phyloP scores from a whole-genome alignment of 2,888 invertebrate species.

The Blomia tropicalis region DNA sequence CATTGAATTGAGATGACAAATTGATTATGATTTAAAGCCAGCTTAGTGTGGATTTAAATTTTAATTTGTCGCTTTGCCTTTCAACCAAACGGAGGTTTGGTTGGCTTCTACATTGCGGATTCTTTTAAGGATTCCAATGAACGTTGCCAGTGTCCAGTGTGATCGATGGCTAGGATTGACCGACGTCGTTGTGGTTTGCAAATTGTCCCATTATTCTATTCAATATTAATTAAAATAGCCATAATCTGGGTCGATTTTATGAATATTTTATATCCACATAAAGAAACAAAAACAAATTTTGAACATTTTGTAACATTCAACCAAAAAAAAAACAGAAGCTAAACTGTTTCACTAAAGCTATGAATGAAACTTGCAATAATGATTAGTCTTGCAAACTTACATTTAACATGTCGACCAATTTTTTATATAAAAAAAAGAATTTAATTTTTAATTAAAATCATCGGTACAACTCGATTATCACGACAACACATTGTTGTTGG shows the following conservation, averaged over 20 bases:
- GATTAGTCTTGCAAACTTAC: no score
- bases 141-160: background rate
- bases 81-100: background rate
- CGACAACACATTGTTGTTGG: background rate
- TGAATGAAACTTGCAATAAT: no score
- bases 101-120: background rate
- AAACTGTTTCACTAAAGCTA: no score
- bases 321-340: no score
- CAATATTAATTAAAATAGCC: conserved; percentile 4
- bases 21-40: conserved; percentile 5
- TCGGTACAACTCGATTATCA: conserved; percentile 4
- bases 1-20: conserved; percentile 12
- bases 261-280: no score
- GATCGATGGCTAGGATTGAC: conserved; percentile 11
- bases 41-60: background rate
- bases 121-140: background rate
- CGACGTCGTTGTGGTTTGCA: background rate
- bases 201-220: no score
- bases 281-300: no score
- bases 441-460: conserved; percentile 1
- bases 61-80: background rate
- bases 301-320: no score
- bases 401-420: no score
- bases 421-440: background rate
- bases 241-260: background rate